phyloP scores from a whole-genome alignment of 1,140 invertebrate species.

The Caenorhabditis remanei region DNA sequence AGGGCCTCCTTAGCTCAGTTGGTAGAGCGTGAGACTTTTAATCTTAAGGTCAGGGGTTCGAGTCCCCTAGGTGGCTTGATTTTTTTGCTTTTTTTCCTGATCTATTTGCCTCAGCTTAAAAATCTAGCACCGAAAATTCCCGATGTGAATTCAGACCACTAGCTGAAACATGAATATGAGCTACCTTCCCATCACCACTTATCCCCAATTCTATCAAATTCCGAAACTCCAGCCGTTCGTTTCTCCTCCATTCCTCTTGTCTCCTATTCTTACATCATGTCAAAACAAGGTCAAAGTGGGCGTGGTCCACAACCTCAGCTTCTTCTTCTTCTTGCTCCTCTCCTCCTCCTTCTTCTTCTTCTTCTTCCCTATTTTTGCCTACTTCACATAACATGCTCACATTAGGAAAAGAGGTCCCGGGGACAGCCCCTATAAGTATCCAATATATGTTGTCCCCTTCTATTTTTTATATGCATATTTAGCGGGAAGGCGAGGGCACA shows the following conservation, averaged over 20 bases:
- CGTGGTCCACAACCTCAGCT: conserved; percentile 39
- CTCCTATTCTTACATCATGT: background rate
- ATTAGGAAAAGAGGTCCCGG: background rate
- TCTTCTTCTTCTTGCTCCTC: conserved; percentile 24
- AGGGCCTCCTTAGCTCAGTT: conserved; percentile 14
- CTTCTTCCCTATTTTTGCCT: background rate
- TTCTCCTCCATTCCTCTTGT: too few relatives aligned
- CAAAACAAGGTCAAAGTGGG: conserved; percentile 50
- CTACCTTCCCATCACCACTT: too few relatives aligned
- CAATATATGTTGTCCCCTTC: conserved; percentile 37
- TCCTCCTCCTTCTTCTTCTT: background rate
- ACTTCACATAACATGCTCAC: conserved; percentile 37
- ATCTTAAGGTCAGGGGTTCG: conserved; percentile 40
- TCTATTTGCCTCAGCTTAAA: too few relatives aligned
- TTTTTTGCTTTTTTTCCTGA: background rate
- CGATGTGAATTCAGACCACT: too few relatives aligned
- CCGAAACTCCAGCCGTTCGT: too few relatives aligned
- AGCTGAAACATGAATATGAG: too few relatives aligned
- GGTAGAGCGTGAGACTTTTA: conserved; percentile 19
- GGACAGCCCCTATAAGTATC: conserved; percentile 39
- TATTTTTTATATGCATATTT: conserved; percentile 48
- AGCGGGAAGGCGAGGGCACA: background rate
- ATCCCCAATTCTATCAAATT: too few relatives aligned
- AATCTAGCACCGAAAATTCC: too few relatives aligned
- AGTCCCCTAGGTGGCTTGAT: conserved; percentile 44